Base-by-base conservation (phyloP, 2,113 vertebrate genomes). In the Mastomys coucha region DNA sequence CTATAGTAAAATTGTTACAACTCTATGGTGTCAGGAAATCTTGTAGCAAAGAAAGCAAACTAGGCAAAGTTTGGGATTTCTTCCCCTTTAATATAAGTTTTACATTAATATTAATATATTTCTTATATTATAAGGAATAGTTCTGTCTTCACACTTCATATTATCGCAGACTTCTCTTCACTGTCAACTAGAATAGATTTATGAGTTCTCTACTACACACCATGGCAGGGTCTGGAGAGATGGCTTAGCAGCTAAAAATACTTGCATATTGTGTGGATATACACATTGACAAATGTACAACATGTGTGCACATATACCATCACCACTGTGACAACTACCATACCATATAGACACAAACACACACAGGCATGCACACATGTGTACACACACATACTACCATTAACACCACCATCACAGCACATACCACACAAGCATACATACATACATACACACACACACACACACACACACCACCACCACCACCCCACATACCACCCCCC, bases 21-120 rank as follows among this genome's bases (percentile, higher is more conserved):
- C 0, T 70, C 58, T 56, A 42, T 10, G 56, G 17, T 78, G 26
- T 78, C 45, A 58, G 53, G 60, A 92, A 89, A 31, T 0, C 31
- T 78, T 70, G 20, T 14, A 76, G 51, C 45, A 82, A 96, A 72
- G 85, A 96, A 28, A 88, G 58, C 45, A 36, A 67, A 77, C 63
- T 10, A 0, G n/a, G 36, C 67, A 81, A n/a, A 88, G 69, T 28
- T 89, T 85, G 42, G 75, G 2, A 70, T 20, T 65, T 31, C 3
- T 78, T 89, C 51, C 63, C 53, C 63, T 53, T 51, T 51, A 56
- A 49, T 36, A n/a, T 7, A 72, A 72, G 19, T 1, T 39, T 42
- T 24, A 73, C 6, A 16, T 39, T 73, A 73, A 19, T 72, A 36
- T 70, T 70, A 70, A 39, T 39, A 72, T 72, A 73, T 42, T 39